Evolutionary conservation across 2,797 vertebrate species (phyloP).

Genomic region (Ambastaia sidthimunki): DNA sequence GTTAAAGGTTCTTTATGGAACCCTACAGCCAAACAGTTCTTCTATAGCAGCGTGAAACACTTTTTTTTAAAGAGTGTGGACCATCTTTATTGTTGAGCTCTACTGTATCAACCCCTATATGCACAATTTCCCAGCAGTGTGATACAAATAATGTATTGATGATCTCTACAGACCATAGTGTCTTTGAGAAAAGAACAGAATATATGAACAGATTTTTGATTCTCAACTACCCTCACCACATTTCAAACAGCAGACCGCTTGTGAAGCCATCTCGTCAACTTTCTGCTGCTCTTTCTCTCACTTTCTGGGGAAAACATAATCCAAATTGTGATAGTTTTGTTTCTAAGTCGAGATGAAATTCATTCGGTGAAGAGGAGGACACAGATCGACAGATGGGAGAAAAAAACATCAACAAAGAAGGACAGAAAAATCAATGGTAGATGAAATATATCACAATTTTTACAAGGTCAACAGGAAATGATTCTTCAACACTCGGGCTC

Average conservation of each 20-base stretch:
- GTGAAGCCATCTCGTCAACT: constrained; percentile 6
- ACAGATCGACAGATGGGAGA: neutral
- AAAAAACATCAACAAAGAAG: constrained; percentile 63
- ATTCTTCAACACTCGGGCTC: constrained; percentile 75
- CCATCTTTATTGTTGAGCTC: too few species aligned
- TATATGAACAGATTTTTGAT: neutral
- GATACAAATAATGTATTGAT: neutral
- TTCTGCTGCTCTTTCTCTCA: constrained; percentile 26
- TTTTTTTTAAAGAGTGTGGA: too few species aligned
- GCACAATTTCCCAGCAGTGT: too few species aligned
- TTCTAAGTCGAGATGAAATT: constrained; percentile 75
- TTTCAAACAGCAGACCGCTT: neutral
- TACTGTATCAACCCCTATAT: too few species aligned
- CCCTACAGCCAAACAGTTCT: too few species aligned
- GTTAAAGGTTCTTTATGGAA: too few species aligned
- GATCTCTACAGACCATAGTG: neutral
- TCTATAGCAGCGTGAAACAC: too few species aligned
- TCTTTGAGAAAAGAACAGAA: constrained; percentile 6
- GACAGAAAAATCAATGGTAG: constrained; percentile 79
- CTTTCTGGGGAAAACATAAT: constrained; percentile 63
- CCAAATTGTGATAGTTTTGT: constrained; percentile 75
- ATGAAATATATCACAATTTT: constrained; percentile 80
- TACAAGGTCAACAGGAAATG: constrained; percentile 83
- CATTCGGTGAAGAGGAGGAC: constrained; percentile 60
- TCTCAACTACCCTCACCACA: neutral